Percentiles rank a stretch among this genome's conserved stretches.
phyloP scores from a whole-genome alignment of 2,113 vertebrate species.

The Hippocampus barbouri region DNA sequence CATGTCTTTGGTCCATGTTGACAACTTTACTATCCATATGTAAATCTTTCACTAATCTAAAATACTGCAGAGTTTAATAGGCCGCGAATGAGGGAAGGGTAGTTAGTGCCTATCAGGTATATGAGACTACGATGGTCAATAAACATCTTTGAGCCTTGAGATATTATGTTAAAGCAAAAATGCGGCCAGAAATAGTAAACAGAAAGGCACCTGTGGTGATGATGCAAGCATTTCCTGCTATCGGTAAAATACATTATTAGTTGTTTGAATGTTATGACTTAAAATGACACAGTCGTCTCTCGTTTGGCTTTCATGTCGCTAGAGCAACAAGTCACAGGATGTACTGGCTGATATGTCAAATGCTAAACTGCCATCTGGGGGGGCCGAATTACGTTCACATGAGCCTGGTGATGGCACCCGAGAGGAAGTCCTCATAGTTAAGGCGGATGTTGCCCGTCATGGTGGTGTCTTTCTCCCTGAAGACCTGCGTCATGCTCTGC shows the following conservation, averaged over 20 bases:
- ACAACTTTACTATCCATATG: background rate
- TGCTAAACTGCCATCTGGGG: background rate
- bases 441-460: conserved; percentile 78
- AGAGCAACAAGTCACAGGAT: conserved; percentile 28
- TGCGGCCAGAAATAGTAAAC: conserved; percentile 4
- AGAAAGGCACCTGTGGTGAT: conserved; percentile 22
- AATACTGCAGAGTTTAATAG: background rate
- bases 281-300: too few species aligned
- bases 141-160: background rate
- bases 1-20: background rate
- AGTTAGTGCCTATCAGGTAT: background rate
- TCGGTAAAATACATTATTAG: background rate
- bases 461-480: conserved; percentile 83
- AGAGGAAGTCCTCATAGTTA: conserved; percentile 92
- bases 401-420: conserved; percentile 78
- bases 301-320: conserved; percentile 3
- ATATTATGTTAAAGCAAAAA: background rate
- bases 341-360: conserved; percentile 9
- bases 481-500: conserved; percentile 85
- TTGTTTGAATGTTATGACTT: background rate
- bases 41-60: background rate
- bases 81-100: background rate
- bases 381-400: conserved; percentile 70
- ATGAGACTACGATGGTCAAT: background rate
- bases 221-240: background rate